These are phyloP conservation scores for Salvelinus namaycush DNA, from an alignment of 2,113 vertebrate genomes.

Conservation along the genomic window DNA sequence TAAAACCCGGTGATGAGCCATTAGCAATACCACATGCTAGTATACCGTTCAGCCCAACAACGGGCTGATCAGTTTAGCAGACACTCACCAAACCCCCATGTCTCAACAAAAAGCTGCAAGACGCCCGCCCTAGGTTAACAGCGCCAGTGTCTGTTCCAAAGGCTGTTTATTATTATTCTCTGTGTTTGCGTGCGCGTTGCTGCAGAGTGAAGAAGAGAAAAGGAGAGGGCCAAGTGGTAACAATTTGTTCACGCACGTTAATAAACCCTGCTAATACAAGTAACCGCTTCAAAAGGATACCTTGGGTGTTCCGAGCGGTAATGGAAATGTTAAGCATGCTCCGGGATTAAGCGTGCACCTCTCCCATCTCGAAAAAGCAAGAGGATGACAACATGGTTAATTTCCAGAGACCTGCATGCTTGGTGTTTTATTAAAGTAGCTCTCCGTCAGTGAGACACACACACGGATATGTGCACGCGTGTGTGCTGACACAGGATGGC, in stretches of 20 bases:
- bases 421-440: conserved; percentile 35
- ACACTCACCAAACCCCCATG: conserved; percentile 5
- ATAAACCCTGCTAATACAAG: conserved; percentile 68
- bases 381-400: conserved; percentile 66
- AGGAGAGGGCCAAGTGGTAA: conserved; percentile 67
- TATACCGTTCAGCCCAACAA: neutral
- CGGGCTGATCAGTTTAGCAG: neutral
- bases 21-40: conserved; percentile 2
- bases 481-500: conserved; percentile 72
- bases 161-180: conserved; percentile 64
- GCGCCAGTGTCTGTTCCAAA: conserved; percentile 43
- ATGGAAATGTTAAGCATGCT: conserved; percentile 69
- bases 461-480: neutral
- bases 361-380: conserved; percentile 46
- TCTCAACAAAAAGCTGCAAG: conserved; percentile 41
- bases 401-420: conserved; percentile 37
- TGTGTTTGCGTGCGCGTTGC: neutral
- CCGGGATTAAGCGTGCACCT: conserved; percentile 55
- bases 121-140: conserved; percentile 20
- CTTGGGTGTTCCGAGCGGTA: conserved; percentile 67
- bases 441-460: conserved; percentile 20
- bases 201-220: conserved; percentile 58
- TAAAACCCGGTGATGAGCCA: conserved; percentile 46
- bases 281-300: conserved; percentile 66
- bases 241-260: conserved; percentile 73